Conservation (phyloP, 2,113 vertebrate species). For the Vulpes lagopus region DNA sequence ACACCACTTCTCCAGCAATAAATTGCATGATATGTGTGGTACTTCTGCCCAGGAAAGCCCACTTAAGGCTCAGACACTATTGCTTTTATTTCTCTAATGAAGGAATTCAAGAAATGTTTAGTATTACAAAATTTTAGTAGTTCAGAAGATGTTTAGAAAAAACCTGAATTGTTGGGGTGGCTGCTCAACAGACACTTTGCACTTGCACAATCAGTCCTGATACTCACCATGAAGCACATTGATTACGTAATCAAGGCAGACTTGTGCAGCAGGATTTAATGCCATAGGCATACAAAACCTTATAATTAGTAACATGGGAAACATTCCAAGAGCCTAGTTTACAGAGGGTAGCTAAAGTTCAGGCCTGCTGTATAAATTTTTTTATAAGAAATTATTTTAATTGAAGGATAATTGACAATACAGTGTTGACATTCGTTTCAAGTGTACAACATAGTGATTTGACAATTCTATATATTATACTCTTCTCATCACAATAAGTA, state of each 20-base stretch:
- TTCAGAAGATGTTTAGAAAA: neutral
- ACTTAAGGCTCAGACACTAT: neutral
- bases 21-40: neutral
- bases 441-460: neutral
- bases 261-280: neutral
- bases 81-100: slow-evolving; percentile 1
- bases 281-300: neutral
- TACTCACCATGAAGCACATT: neutral
- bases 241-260: neutral
- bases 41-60: neutral
- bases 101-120: neutral
- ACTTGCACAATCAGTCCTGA: neutral
- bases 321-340: neutral
- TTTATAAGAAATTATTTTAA: neutral
- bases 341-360: neutral
- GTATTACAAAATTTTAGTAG: neutral
- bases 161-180: neutral
- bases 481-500: neutral
- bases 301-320: neutral
- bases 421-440: neutral
- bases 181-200: neutral
- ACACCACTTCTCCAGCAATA: neutral
- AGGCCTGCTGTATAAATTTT: neutral
- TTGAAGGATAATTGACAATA: neutral
- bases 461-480: neutral